A percentile compares a stretch with the other conserved stretches of the same genome.
Conservation (phyloP, 2,113 vertebrate genomes). For the Leptosomus discolor region DNA sequence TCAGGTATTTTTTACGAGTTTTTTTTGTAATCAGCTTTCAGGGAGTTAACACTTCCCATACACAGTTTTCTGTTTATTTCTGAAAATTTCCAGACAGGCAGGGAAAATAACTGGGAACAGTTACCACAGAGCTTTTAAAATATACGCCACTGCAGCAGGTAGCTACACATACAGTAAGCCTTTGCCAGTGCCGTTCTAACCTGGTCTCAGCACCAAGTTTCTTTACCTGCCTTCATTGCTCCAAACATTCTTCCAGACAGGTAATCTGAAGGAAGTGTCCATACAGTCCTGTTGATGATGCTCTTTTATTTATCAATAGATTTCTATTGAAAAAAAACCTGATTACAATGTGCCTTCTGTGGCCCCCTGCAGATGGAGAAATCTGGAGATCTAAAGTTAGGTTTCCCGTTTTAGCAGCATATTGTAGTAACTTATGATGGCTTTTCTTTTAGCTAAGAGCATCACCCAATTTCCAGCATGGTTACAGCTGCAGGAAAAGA, state of each 20-base stretch:
- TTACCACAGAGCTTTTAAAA: background rate
- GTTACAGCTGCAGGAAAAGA: constrained; percentile 40
- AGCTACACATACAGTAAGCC: background rate
- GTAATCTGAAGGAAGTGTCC: background rate
- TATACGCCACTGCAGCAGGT: background rate
- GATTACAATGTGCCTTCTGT: background rate
- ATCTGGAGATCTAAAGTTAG: background rate
- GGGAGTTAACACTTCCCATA: background rate
- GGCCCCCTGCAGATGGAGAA: background rate
- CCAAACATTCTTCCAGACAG: background rate
- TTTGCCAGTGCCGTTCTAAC: background rate
- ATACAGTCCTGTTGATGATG: background rate
- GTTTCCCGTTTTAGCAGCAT: background rate
- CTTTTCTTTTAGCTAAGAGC: constrained; percentile 23
- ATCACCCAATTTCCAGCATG: constrained; percentile 11
- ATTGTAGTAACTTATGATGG: background rate
- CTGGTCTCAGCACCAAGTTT: background rate
- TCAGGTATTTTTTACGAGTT: background rate
- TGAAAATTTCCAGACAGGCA: background rate
- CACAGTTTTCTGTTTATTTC: background rate
- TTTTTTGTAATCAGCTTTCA: background rate
- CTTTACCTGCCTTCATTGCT: background rate
- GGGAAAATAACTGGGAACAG: background rate
- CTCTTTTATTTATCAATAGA: background rate
- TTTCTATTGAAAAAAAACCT: background rate